Percentiles rank a stretch among this genome's conserved stretches.
Conservation (phyloP, 2,113 vertebrate genomes). For the Forbesichthys papilliferus region DNA sequence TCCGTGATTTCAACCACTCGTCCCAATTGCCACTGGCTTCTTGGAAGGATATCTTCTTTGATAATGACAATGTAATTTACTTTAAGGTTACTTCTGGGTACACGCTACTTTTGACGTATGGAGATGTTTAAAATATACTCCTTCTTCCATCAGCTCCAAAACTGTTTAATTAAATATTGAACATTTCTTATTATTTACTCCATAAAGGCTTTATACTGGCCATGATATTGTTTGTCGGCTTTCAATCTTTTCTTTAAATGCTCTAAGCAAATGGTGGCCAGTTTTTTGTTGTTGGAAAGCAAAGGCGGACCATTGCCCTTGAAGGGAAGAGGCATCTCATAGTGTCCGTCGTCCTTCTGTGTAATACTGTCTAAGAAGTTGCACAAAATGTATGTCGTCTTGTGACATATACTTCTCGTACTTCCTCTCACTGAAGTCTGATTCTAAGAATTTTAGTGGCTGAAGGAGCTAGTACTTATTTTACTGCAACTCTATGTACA, state of each 20-base stretch:
- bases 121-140: slow-evolving; percentile 29
- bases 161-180: slow-evolving; percentile 25
- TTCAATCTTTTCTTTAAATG: slow-evolving; percentile 23
- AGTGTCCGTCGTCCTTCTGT: slow-evolving; percentile 20
- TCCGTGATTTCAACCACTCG: slow-evolving; percentile 16
- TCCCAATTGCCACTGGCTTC: slow-evolving; percentile 21
- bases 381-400: slow-evolving; percentile 32
- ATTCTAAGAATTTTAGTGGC: slow-evolving; percentile 19
- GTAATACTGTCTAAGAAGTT: slow-evolving; percentile 16
- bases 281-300: slow-evolving; percentile 18
- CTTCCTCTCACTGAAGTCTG: slow-evolving; percentile 32
- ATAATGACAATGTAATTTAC: slow-evolving; percentile 29
- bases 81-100: slow-evolving; percentile 16
- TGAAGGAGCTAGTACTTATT: slow-evolving; percentile 24
- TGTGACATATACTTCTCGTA: slow-evolving; percentile 35
- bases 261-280: slow-evolving; percentile 25
- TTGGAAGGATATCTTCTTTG: slow-evolving; percentile 10
- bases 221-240: slow-evolving; percentile 1
- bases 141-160: slow-evolving; percentile 30
- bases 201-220: neutral
- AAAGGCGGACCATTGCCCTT: neutral
- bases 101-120: slow-evolving; percentile 27
- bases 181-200: slow-evolving; percentile 1
- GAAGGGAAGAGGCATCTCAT: slow-evolving; percentile 29
- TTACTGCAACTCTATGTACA: slow-evolving; percentile 14